Evolutionary conservation across 2,113 vertebrate genomes (phyloP).

Genomic region (Thalassoma bifasciatum): DNA sequence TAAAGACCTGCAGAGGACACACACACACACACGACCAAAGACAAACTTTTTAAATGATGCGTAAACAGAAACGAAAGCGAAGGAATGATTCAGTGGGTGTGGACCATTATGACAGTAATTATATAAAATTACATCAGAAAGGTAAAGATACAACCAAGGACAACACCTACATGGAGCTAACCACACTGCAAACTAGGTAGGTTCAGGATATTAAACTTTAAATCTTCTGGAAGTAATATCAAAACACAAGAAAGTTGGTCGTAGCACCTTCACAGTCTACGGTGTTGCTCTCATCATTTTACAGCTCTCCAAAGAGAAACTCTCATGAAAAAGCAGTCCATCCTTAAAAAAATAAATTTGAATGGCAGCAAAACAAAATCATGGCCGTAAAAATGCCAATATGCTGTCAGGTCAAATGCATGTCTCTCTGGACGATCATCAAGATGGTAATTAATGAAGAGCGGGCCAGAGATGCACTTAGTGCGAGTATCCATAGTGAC

Average conservation of each 20-base stretch:
- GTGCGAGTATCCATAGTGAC: conserved; percentile 54
- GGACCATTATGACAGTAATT: background rate
- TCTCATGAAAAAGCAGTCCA: conserved; percentile 55
- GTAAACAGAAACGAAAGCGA: background rate
- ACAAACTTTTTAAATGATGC: background rate
- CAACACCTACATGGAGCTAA: background rate
- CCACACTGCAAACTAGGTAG: background rate
- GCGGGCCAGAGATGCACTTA: conserved; percentile 41
- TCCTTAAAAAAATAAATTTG: conserved; percentile 70
- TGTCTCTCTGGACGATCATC: conserved; percentile 55
- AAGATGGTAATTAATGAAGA: conserved; percentile 77
- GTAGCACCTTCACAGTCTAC: conserved; percentile 1
- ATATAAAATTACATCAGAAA: background rate
- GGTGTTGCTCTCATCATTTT: conserved; percentile 37
- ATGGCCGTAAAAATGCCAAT: conserved; percentile 83
- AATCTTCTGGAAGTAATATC: conserved; percentile 1
- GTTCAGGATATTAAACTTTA: background rate
- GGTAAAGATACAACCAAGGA: background rate
- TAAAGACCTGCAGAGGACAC: conserved; percentile 28
- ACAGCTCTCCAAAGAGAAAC: conserved; percentile 14
- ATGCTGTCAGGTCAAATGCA: conserved; percentile 62
- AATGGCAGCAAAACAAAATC: conserved; percentile 81
- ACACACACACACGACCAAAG: background rate
- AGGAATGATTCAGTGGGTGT: background rate
- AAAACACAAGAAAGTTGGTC: background rate